phyloP scores from a whole-genome alignment of 2,113 vertebrate species.

The Recurvirostra avosetta region DNA sequence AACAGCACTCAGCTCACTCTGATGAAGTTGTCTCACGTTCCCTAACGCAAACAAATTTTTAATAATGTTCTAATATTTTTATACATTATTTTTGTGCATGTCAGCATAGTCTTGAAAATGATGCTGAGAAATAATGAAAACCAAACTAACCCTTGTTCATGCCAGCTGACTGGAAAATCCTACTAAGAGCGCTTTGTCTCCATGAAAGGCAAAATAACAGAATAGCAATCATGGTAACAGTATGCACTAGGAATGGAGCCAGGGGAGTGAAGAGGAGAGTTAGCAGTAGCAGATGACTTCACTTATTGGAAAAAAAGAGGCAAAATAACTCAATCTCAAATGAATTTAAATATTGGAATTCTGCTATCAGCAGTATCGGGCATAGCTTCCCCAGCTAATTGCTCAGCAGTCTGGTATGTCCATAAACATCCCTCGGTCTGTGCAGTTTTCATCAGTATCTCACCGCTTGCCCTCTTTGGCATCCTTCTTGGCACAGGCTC shows the following conservation, averaged over 20 bases:
- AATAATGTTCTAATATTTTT: constrained; percentile 56
- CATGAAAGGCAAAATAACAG: constrained; percentile 60
- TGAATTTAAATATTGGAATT: constrained; percentile 29
- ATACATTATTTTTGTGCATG: constrained; percentile 27
- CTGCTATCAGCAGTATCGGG: constrained; percentile 30
- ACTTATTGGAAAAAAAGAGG: constrained; percentile 17
- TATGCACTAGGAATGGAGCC: constrained; percentile 54
- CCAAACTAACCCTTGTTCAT: constrained; percentile 46
- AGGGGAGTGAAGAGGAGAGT: constrained; percentile 25
- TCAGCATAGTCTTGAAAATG: constrained; percentile 56
- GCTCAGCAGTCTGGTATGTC: constrained; percentile 54
- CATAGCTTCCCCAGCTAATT: constrained; percentile 9
- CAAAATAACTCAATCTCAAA: constrained; percentile 36
- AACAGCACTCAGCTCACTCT: constrained; percentile 9
- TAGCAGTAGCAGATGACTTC: constrained; percentile 66
- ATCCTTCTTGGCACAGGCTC: not conserved
- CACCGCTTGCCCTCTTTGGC: not conserved
- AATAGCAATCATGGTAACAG: constrained; percentile 59
- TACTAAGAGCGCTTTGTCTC: constrained; percentile 55
- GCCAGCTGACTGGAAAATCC: constrained; percentile 65
- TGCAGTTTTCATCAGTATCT: not conserved
- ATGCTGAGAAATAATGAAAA: constrained; percentile 63
- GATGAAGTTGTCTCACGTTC: constrained; percentile 43
- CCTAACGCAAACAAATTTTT: constrained; percentile 34
- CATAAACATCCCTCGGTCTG: not conserved